phyloP scores from a whole-genome alignment of 2,113 vertebrate genomes.

The Semnornis frantzii region DNA sequence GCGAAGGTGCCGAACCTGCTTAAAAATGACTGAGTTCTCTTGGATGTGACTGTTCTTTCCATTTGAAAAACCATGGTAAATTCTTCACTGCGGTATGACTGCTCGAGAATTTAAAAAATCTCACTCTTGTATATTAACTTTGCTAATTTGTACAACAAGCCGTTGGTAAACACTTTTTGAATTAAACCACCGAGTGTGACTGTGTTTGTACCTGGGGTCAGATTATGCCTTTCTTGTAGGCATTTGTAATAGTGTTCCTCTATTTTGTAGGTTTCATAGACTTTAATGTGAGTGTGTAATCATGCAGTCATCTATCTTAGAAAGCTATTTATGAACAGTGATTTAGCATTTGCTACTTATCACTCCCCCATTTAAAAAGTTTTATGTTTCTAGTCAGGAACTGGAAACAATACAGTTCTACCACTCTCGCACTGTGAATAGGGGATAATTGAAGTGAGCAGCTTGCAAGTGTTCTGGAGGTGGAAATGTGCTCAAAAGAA shows the following conservation, averaged over 20 bases:
- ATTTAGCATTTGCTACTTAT: constrained; percentile 42
- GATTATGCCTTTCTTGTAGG: background rate
- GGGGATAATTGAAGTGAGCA: constrained; percentile 63
- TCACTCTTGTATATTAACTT: background rate
- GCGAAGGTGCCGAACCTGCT: background rate
- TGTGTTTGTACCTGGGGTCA: background rate
- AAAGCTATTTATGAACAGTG: constrained; percentile 29
- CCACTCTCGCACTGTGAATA: background rate
- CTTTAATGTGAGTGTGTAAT: background rate
- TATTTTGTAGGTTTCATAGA: background rate
- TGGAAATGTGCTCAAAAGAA: constrained; percentile 43
- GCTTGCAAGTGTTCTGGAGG: constrained; percentile 54
- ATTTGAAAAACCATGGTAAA: background rate
- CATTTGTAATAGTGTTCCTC: background rate
- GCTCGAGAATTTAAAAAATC: background rate
- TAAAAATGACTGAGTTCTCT: background rate
- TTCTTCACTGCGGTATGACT: background rate
- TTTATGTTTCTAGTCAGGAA: constrained; percentile 28
- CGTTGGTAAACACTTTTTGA: background rate
- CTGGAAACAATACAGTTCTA: constrained; percentile 17
- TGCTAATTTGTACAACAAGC: background rate
- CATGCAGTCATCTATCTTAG: background rate
- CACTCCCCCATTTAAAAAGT: constrained; percentile 24
- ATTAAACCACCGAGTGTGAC: background rate
- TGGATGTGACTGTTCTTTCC: background rate